Evolutionary conservation across 30 jellyfish, hydroid and myxozoan species (phyloP), one percentile per base, ranked within the genome.

Genomic region (Euphysa ruthae): DNA sequence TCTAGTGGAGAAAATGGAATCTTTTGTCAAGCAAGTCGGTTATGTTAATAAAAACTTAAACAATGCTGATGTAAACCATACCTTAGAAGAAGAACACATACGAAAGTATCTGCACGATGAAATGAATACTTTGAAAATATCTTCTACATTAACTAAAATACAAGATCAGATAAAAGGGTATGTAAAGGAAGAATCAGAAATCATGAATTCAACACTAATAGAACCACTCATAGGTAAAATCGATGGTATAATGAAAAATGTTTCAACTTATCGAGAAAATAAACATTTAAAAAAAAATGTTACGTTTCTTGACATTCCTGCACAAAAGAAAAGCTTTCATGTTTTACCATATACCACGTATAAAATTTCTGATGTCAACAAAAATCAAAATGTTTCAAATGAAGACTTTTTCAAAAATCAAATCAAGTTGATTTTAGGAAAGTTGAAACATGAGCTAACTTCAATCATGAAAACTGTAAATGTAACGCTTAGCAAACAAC

Each of bases 1-100:
- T 12, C 74, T 68, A 16, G 69, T 68, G 0, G 69, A 68, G 7
- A 68, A 50, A 43, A 68, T 68, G 80, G 80, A 68, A 4, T 19
- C 32, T 6, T 68, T 68, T 52, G 13, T 63, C 22, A 22, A 63
- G 0, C 65, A 63, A 42, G 24, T 63, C 13, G 57, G 35, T 13
- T 18, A 22, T 1, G 35, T 63, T 20, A 63, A 63, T 46, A 18
- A 30, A 49, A 63, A 63, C 22, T 43, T 63, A 32, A 13, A 30
- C 0, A 32, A 24, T 2, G 42, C 26, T 21, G 35, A 15, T 2
- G 29, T 19, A 30, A 49, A 43, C 42, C 35, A 63, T 22, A 30
- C 77, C 13, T 27, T 13, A 61, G 63, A 61, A 19, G 77, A 35
- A 0, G 32, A 10, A 30, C 38, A 35, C n/a, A 22, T 63, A 15